A percentile compares a stretch with the other conserved stretches of the same genome.
Conservation (phyloP, 2,113 vertebrate species). For the Gambusia affinis region DNA sequence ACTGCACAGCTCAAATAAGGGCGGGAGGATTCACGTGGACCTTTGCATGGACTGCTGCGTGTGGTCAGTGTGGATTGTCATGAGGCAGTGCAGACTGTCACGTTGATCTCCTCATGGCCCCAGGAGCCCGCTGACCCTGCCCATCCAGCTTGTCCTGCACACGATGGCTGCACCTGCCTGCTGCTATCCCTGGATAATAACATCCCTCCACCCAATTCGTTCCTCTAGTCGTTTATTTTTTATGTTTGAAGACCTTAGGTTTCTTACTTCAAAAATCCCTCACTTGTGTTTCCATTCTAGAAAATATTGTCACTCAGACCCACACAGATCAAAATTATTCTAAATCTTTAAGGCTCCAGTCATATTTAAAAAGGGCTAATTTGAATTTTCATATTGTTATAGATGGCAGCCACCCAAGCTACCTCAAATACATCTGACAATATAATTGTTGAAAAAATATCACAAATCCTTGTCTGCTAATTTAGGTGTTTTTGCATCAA, state of each 20-base stretch:
- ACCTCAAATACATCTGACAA: no score
- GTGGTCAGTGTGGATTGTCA: conserved; percentile 43
- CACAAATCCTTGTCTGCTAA: no score
- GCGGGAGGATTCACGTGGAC: conserved; percentile 50
- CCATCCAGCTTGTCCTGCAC: conserved; percentile 38
- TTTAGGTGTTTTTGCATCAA: background rate
- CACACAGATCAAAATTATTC: no score
- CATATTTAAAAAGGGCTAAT: no score
- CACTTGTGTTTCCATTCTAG: background rate
- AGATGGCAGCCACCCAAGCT: no score
- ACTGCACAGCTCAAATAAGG: background rate
- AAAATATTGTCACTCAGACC: background rate
- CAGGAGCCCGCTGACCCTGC: conserved; percentile 47
- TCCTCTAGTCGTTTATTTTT: no score
- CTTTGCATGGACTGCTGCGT: conserved; percentile 26
- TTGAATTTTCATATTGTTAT: no score
- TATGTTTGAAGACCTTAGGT: no score
- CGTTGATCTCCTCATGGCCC: conserved; percentile 79
- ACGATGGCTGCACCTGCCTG: conserved; percentile 51
- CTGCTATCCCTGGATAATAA: conserved; percentile 6
- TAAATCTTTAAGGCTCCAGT: no score
- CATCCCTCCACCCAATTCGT: background rate
- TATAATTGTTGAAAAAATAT: no score
- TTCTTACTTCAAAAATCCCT: no score
- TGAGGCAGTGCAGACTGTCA: conserved; percentile 68